phyloP scores from a whole-genome alignment of 2,888 invertebrate species.

The Plagodis dolabraria region DNA sequence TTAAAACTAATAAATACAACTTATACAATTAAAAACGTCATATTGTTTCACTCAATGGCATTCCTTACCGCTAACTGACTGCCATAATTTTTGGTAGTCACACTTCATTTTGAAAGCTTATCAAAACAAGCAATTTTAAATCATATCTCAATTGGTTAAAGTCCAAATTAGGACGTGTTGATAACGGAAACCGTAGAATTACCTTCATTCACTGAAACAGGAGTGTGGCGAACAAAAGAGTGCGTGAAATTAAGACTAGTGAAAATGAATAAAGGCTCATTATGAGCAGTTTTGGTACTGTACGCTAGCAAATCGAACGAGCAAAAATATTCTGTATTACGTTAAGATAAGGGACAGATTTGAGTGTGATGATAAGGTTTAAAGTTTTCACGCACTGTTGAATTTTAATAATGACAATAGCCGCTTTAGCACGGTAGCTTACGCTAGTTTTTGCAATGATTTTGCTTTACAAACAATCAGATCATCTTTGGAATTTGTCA shows the following conservation, averaged over 20 bases:
- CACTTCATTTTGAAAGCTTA: constrained; percentile 36
- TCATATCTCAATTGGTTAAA: constrained; percentile 36
- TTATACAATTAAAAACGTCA: constrained; percentile 46
- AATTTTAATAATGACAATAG: neutral
- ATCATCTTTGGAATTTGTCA: too few species aligned
- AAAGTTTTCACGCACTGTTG: constrained; percentile 1
- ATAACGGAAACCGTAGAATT: constrained; percentile 34
- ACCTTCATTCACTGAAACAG: constrained; percentile 61
- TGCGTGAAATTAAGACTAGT: constrained; percentile 67
- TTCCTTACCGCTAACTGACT: constrained; percentile 51
- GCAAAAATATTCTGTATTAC: neutral
- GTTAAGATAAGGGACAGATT: neutral
- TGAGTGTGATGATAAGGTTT: neutral
- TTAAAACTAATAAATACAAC: constrained; percentile 41
- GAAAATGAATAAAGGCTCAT: constrained; percentile 66
- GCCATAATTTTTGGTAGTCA: constrained; percentile 55
- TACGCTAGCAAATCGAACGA: neutral
- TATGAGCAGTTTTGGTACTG: constrained; percentile 45
- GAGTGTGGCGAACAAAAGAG: constrained; percentile 61
- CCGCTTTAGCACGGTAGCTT: neutral
- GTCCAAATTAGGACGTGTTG: constrained; percentile 36
- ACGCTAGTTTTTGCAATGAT: neutral
- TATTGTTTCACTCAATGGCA: constrained; percentile 53
- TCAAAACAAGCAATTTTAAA: constrained; percentile 32
- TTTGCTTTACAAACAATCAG: neutral